phyloP scores from a whole-genome alignment of 2,113 vertebrate species.

The Forbesichthys papilliferus region DNA sequence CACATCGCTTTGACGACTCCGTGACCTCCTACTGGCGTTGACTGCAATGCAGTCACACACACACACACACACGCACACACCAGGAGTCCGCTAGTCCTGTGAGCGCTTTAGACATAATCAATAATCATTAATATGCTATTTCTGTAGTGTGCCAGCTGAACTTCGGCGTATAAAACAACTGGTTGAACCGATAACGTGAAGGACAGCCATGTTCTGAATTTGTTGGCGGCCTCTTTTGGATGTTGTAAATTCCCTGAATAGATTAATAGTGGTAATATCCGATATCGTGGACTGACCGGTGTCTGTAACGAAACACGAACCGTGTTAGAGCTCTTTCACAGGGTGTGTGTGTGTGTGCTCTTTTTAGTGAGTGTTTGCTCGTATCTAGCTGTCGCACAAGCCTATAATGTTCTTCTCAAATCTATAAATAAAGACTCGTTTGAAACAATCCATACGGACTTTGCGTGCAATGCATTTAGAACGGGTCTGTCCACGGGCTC shows the following conservation, averaged over 20 bases:
- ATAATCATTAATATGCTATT: too few species aligned
- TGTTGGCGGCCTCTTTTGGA: background rate
- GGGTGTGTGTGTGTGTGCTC: background rate
- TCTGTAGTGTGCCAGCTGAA: too few species aligned
- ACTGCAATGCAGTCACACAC: background rate
- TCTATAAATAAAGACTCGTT: background rate
- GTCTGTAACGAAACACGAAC: conserved; percentile 8
- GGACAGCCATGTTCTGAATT: too few species aligned
- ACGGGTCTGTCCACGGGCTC: background rate
- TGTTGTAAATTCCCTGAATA: conserved; percentile 45
- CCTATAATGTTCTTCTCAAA: conserved; percentile 5
- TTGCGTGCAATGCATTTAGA: background rate
- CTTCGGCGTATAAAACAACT: too few species aligned
- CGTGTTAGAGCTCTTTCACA: background rate
- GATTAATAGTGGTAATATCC: conserved; percentile 41
- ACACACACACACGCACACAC: too few species aligned
- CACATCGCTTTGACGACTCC: too few species aligned
- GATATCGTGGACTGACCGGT: conserved; percentile 13
- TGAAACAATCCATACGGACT: background rate
- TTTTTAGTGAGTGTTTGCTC: background rate
- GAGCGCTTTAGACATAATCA: too few species aligned
- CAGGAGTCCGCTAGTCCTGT: too few species aligned
- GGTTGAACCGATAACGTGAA: too few species aligned
- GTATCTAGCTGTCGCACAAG: background rate
- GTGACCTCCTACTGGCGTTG: too few species aligned